A percentile compares a stretch with the other conserved stretches of the same genome.
phyloP scores from a whole-genome alignment of 2,888 invertebrate species.

The Phytoseiulus persimilis region DNA sequence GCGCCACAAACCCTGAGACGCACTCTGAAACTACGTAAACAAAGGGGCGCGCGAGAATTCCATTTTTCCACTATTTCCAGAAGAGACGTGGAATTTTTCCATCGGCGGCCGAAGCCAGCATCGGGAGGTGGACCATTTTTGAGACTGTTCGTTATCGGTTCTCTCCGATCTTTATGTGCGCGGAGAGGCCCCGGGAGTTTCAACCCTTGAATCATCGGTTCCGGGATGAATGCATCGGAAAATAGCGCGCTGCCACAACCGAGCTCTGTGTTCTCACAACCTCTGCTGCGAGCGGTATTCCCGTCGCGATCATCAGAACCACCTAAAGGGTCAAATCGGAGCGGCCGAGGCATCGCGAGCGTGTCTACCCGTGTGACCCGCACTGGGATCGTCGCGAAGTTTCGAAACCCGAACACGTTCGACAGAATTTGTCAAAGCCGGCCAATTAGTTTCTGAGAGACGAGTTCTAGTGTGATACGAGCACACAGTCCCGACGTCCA shows the following conservation, averaged over 20 bases:
- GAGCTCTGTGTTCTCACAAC: not conserved
- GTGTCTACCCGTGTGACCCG: not conserved
- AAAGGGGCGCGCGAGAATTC: not conserved
- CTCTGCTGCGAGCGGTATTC: too few species aligned
- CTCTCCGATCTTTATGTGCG: not conserved
- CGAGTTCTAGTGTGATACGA: not conserved
- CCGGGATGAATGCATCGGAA: not conserved
- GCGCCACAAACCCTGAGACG: not conserved
- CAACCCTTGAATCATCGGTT: not conserved
- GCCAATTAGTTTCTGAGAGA: not conserved
- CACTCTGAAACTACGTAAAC: not conserved
- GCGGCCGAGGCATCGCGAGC: not conserved
- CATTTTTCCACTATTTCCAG: not conserved
- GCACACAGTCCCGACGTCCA: not conserved
- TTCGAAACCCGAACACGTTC: not conserved
- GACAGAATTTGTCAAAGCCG: not conserved
- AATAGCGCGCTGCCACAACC: not conserved
- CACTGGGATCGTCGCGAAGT: not conserved
- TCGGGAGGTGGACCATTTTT: not conserved
- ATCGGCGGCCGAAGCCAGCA: not conserved
- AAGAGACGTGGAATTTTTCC: not conserved
- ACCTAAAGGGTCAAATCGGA: not conserved
- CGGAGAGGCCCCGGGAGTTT: not conserved
- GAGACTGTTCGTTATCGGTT: not conserved
- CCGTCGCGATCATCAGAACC: not conserved